A percentile compares a stretch with the other conserved stretches of the same genome.
These are phyloP conservation scores for Euleptes europaea DNA, from an alignment of 2,113 vertebrate genomes.

Conservation along the genomic window DNA sequence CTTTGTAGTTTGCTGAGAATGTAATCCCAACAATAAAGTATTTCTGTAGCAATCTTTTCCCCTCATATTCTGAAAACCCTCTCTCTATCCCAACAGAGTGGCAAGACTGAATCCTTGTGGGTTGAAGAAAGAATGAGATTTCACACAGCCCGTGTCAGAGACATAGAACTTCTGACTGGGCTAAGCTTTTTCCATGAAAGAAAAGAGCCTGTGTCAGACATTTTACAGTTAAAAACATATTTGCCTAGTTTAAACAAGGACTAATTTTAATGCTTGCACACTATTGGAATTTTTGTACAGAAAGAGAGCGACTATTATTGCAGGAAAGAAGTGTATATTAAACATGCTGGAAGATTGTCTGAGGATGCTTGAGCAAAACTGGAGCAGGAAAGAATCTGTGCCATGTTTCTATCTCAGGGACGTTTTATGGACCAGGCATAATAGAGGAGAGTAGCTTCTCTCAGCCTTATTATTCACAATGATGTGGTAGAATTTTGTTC, in stretches of 20 bases:
- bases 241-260: constrained; percentile 72
- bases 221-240: constrained; percentile 90
- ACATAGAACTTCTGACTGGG: constrained; percentile 91
- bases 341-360: constrained; percentile 55
- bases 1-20: background rate
- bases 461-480: constrained; percentile 28
- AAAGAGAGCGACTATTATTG: constrained; percentile 7
- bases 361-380: constrained; percentile 55
- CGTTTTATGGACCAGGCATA: constrained; percentile 49
- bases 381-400: constrained; percentile 59
- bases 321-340: background rate
- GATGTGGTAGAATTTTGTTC: constrained; percentile 29
- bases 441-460: constrained; percentile 38
- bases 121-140: constrained; percentile 84
- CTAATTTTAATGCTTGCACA: constrained; percentile 49
- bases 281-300: constrained; percentile 45
- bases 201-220: constrained; percentile 83
- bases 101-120: constrained; percentile 75
- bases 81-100: constrained; percentile 51
- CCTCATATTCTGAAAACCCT: background rate
- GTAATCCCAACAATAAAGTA: background rate
- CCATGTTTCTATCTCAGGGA: constrained; percentile 71
- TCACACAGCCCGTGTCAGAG: constrained; percentile 85
- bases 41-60: background rate
- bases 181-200: constrained; percentile 94